A percentile compares a stretch with the other conserved stretches of the same genome.
Conservation (phyloP, 2,113 vertebrate genomes). For the Neodontobutis hainanensis region DNA sequence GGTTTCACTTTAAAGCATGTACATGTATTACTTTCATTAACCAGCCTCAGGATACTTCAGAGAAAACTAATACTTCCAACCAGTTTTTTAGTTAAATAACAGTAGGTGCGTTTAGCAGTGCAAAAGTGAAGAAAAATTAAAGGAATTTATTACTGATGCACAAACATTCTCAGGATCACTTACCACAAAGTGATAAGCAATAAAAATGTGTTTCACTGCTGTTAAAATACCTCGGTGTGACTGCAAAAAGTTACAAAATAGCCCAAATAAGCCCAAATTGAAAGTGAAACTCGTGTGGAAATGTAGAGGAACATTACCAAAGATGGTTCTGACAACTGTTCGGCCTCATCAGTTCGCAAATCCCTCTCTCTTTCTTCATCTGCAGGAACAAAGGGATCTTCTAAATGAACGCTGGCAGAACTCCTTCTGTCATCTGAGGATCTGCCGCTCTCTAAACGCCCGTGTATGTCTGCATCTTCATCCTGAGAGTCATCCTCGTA, state of each 20-base stretch:
- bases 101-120: no score
- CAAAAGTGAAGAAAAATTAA: no score
- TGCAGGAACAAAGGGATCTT: conserved; percentile 37
- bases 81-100: no score
- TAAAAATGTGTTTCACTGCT: neutral
- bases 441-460: conserved; percentile 17
- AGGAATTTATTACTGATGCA: no score
- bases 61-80: neutral
- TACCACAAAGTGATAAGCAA: neutral
- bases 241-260: neutral
- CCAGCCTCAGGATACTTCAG: neutral
- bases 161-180: no score
- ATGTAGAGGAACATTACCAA: conserved; percentile 56
- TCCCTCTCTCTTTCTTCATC: conserved; percentile 25
- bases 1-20: conserved; percentile 14
- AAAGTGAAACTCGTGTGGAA: conserved; percentile 14
- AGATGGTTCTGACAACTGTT: conserved; percentile 44
- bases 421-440: conserved; percentile 18
- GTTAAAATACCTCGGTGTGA: neutral
- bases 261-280: neutral
- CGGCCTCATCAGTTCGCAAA: conserved; percentile 21
- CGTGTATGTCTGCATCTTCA: conserved; percentile 47
- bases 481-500: conserved; percentile 60
- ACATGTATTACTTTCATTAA: conserved; percentile 19
- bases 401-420: conserved; percentile 20